Evolutionary conservation across 2,888 invertebrate genomes (phyloP).

Genomic region (Cactoblastis cactorum): DNA sequence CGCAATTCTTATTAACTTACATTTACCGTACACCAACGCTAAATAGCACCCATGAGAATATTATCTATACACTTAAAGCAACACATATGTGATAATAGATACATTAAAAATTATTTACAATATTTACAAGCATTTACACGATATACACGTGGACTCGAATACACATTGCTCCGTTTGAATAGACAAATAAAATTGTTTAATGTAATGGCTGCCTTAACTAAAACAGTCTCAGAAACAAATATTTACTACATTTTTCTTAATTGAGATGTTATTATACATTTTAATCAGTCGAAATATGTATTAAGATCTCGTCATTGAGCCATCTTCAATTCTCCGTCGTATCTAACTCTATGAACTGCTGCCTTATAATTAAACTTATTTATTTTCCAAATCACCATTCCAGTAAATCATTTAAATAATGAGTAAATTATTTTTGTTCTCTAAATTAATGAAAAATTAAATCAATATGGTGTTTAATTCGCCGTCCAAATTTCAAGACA

Average conservation of each 20-base stretch:
- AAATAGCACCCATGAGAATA: conserved; percentile 77
- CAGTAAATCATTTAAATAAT: not conserved
- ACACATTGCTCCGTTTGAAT: conserved; percentile 15
- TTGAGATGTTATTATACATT: conserved; percentile 60
- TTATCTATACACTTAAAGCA: conserved; percentile 71
- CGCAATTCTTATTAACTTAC: conserved; percentile 34
- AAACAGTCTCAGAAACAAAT: conserved; percentile 69
- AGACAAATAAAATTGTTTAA: conserved; percentile 29
- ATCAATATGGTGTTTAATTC: too few relatives aligned
- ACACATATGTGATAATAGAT: conserved; percentile 51
- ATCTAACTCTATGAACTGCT: not conserved
- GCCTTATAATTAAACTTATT: too few relatives aligned
- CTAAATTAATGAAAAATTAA: not conserved
- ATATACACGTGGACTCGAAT: conserved; percentile 6
- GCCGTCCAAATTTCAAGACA: too few relatives aligned
- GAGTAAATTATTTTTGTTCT: conserved; percentile 4
- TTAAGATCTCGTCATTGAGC: conserved; percentile 63
- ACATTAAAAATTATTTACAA: conserved; percentile 48
- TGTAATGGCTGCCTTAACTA: conserved; percentile 66
- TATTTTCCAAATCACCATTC: not conserved
- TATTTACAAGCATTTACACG: conserved; percentile 44
- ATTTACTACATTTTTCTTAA: conserved; percentile 64
- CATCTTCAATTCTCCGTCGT: conserved; percentile 28
- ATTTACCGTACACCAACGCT: conserved; percentile 63
- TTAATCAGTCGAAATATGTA: conserved; percentile 63